A percentile compares a stretch with the other conserved stretches of the same genome.
These are phyloP conservation scores for Strix aluco DNA, from an alignment of 2,113 vertebrate species.

Conservation along the genomic window DNA sequence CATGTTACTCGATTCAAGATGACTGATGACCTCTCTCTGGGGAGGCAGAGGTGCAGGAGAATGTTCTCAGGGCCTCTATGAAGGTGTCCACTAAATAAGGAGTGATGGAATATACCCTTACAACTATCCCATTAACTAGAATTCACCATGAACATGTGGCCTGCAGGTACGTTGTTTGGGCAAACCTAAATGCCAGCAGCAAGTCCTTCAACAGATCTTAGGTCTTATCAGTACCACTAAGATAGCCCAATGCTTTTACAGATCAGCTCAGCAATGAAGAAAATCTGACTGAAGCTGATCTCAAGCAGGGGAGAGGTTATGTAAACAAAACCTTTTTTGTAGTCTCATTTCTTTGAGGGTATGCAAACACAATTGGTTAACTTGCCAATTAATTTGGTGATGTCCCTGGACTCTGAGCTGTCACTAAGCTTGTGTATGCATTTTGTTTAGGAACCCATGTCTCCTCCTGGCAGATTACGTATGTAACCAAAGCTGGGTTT, in stretches of 20 bases:
- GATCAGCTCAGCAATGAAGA: neutral
- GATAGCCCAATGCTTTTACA: neutral
- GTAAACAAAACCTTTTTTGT: neutral
- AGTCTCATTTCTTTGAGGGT: neutral
- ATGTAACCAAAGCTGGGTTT: slow-evolving; percentile 5
- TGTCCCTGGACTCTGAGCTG: slow-evolving; percentile 48
- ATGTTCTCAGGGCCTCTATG: neutral
- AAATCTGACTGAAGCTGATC: slow-evolving; percentile 11
- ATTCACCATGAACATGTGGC: neutral
- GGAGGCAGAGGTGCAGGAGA: neutral
- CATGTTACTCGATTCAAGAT: neutral
- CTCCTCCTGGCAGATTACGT: neutral
- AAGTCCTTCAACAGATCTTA: neutral
- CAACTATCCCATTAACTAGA: neutral
- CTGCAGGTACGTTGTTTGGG: neutral
- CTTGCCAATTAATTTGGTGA: slow-evolving; percentile 8
- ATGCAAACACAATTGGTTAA: neutral
- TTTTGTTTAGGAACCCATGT: neutral
- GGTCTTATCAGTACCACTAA: neutral
- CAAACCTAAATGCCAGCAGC: neutral
- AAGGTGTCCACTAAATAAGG: neutral
- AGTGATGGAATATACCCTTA: neutral
- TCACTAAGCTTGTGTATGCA: neutral
- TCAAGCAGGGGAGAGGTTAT: slow-evolving; percentile 40
- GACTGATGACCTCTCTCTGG: neutral